Evolutionary conservation across 2,888 invertebrate genomes (phyloP).

Genomic region (Carterocephalus palaemon): DNA sequence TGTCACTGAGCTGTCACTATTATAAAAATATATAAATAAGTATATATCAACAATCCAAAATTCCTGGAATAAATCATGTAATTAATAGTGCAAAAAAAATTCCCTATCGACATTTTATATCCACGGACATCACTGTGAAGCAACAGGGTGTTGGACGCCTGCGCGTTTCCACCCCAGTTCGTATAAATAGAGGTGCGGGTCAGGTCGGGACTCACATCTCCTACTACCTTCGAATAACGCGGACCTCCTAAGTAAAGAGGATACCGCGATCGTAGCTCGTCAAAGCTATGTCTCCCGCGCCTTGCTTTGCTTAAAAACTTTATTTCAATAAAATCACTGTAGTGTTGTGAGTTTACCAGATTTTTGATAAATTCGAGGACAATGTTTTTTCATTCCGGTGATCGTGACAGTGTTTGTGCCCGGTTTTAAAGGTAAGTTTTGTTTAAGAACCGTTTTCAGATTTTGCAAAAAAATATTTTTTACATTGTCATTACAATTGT

Average conservation of each 20-base stretch:
- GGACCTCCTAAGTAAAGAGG: slow-evolving; percentile 40
- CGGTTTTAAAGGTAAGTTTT: slow-evolving; percentile 54
- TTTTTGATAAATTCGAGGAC: slow-evolving; percentile 45
- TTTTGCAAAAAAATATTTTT: background rate
- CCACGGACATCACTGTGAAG: slow-evolving; percentile 53
- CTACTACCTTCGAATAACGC: slow-evolving; percentile 52
- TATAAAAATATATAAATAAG: too few species aligned
- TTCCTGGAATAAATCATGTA: too few species aligned
- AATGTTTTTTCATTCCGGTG: slow-evolving; percentile 44
- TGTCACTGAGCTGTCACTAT: too few species aligned
- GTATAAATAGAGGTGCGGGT: slow-evolving; percentile 58
- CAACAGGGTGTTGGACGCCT: slow-evolving; percentile 78
- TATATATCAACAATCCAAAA: too few species aligned
- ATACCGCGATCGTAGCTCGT: slow-evolving; percentile 34
- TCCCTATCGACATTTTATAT: slow-evolving; percentile 41
- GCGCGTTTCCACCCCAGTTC: slow-evolving; percentile 64
- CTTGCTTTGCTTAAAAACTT: slow-evolving; percentile 36
- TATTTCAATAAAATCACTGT: slow-evolving; percentile 42
- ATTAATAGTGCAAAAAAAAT: too few species aligned
- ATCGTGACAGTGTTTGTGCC: slow-evolving; percentile 30
- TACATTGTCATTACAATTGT: slow-evolving; percentile 3
- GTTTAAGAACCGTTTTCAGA: slow-evolving; percentile 21
- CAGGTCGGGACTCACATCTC: slow-evolving; percentile 54
- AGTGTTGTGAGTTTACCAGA: slow-evolving; percentile 39
- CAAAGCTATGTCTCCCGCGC: slow-evolving; percentile 52